Base-by-base conservation (phyloP, 2,888 invertebrate species). In the Callimorpha dominula region DNA sequence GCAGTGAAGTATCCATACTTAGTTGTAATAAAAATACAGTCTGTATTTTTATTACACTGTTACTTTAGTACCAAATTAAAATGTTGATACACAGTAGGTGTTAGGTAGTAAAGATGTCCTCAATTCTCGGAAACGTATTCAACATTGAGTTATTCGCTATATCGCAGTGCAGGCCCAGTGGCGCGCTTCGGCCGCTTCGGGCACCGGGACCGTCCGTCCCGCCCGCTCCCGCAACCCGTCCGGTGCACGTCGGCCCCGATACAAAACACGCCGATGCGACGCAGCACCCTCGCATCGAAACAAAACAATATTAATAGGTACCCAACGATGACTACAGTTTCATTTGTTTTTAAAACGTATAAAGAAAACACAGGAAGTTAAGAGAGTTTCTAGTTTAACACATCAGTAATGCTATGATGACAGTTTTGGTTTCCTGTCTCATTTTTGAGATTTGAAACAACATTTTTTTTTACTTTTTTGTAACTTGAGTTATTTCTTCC, bases 401-500 rank as follows among this genome's bases (percentile, higher is more conserved):
- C 76, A 70, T n/a, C 78, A 72, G 73, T 81, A 79, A 78, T 68
- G 68, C 79, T 78, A 80, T 78, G 81, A 83, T 84, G 81, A 82
- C 80, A 81, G 78, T 86, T 87, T 81, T 78, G 77, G 83, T 86
- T 88, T 89, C 87, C 87, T 85, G 84, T 78, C 77, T 66, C 67
- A 49, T n/a, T 60, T 65, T 78, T 74, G 65, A 70, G 70, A 78
- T 82, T 81, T 87, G 84, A 84, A 87, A 87, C 85, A 89, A 89
- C 87, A 88, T 83, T 80, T 84, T 86, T 84, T 81, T 82, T 77
- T 82, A 76, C 76, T 80, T 74, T 78, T 79, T 84, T 84, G 78
- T 79, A 77, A 79, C 83, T 82, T 89, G 88, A 89, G 84, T 88
- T 91, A 91, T 91, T 86, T 89, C 90, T 91, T 90, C 89, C 90